Base-by-base conservation (phyloP, 2,888 invertebrate genomes). In the Aphidius colemani region DNA sequence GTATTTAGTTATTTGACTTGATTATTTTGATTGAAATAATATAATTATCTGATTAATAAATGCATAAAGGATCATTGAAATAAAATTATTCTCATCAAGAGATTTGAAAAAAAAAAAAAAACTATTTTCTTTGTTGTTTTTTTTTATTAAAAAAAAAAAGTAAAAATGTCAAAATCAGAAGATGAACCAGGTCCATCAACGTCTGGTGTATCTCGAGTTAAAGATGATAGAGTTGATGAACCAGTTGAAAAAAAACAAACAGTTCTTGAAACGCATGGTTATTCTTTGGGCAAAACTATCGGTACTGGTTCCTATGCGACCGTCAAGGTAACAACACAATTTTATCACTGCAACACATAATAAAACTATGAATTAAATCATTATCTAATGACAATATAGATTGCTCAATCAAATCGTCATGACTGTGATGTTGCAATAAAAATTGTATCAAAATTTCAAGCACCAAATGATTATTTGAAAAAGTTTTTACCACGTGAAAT, bases 221-320 rank as follows among this genome's bases (percentile, higher is more conserved):
- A 46, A 13, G 55, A 59, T 4, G 53, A 65, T 7, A 63, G 69
- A 6, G 59, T 71, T 48, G 69, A 66, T 7, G 70, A 71, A 10
- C 69, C 70, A 50, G 66, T 64, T 7, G 70, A 71, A 9, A 66
- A 71, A 61, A 83, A 74, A 72, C 76, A 85, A 70, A 89, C 90
- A n/a, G 90, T 92, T 55, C 85, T 93, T 45, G 91, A 92, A 82
- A 87, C 88, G 40, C 92, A 92, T 80, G 93, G 93, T 67, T 92
- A 92, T 73, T 85, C 85, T 60, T 83, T 93, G 62, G 91, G 92
- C 13, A 88, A 89, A 77, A 89, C 89, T 6, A 91, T 93, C 71
- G 93, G 93, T 6, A 88, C 88, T n/a, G 93, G 93, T 18, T 92
- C 92, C 48, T 93, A 92, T 82, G 92, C 93, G 51, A 91, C 90